Percentiles rank a stretch among this genome's conserved stretches.
Conservation (phyloP, 2,797 vertebrate species). For the Protonibea diacanthus region DNA sequence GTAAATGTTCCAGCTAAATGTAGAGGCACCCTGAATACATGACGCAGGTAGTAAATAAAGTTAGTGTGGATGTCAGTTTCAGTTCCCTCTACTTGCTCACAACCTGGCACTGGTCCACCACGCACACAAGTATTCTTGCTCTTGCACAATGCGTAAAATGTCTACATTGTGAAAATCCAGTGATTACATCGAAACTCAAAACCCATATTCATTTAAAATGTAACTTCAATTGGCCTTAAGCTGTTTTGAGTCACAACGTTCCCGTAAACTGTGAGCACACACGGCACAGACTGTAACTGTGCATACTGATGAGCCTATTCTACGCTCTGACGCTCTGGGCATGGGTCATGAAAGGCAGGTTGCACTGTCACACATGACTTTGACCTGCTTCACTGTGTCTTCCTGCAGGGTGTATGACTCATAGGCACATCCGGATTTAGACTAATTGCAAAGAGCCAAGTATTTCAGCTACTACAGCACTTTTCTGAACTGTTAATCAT, state of each 20-base stretch:
- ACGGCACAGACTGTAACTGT: no score
- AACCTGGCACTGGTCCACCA: no score
- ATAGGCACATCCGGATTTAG: not conserved
- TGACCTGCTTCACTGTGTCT: not conserved
- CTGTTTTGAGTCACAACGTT: not conserved
- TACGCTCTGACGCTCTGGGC: no score
- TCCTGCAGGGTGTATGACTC: not conserved
- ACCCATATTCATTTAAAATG: not conserved
- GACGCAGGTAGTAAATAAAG: not conserved
- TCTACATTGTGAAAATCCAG: not conserved
- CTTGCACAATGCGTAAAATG: not conserved
- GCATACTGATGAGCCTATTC: no score
- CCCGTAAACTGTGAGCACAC: no score
- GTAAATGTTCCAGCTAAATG: not conserved
- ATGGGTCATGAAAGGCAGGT: not conserved
- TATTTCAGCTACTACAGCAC: not conserved
- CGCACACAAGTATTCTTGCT: no score
- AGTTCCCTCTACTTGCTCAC: not conserved
- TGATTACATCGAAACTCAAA: not conserved
- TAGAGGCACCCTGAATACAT: not conserved
- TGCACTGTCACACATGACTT: no score
- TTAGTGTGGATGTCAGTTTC: not conserved
- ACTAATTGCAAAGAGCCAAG: not conserved
- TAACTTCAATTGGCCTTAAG: not conserved
- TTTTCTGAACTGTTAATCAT: not conserved